Evolutionary conservation across 2,888 invertebrate genomes (phyloP).

Genomic region (Caenorhabditis sp.): DNA sequence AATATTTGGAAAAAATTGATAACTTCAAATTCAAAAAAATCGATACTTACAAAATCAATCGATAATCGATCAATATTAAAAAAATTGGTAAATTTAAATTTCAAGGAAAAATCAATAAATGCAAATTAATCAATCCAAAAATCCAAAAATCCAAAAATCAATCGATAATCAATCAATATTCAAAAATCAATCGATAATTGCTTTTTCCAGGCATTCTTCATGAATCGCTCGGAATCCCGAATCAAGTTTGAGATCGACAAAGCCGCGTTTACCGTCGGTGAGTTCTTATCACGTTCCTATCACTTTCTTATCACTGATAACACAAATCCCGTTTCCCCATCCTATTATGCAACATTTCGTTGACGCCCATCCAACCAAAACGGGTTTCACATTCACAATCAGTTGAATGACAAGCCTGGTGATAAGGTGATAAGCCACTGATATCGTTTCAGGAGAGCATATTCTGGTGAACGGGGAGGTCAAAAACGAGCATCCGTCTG

Average conservation of each 20-base stretch:
- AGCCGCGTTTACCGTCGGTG: slow-evolving; percentile 66
- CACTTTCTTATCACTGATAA: too few species aligned
- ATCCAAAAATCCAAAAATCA: too few species aligned
- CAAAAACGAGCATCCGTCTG: slow-evolving; percentile 54
- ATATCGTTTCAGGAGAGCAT: slow-evolving; percentile 61
- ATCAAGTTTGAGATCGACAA: slow-evolving; percentile 67
- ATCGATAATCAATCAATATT: too few species aligned
- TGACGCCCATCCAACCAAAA: too few species aligned
- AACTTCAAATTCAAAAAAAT: too few species aligned
- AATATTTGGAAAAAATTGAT: too few species aligned
- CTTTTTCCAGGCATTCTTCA: slow-evolving; percentile 60
- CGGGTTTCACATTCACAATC: too few species aligned
- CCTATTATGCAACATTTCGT: not conserved
- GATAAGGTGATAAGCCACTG: not conserved
- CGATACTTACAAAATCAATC: too few species aligned
- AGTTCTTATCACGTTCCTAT: slow-evolving; percentile 10
- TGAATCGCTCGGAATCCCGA: slow-evolving; percentile 64
- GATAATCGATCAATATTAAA: too few species aligned
- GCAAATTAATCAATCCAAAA: too few species aligned
- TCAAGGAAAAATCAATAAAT: not conserved
- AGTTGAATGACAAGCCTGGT: too few species aligned
- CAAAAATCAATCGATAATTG: not conserved
- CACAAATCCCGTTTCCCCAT: not conserved
- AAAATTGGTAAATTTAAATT: too few species aligned
- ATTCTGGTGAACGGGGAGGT: slow-evolving; percentile 67